These are phyloP conservation scores for Chymomyza caudatula DNA, from an alignment of 2,888 invertebrate genomes.

Conservation along the genomic window DNA sequence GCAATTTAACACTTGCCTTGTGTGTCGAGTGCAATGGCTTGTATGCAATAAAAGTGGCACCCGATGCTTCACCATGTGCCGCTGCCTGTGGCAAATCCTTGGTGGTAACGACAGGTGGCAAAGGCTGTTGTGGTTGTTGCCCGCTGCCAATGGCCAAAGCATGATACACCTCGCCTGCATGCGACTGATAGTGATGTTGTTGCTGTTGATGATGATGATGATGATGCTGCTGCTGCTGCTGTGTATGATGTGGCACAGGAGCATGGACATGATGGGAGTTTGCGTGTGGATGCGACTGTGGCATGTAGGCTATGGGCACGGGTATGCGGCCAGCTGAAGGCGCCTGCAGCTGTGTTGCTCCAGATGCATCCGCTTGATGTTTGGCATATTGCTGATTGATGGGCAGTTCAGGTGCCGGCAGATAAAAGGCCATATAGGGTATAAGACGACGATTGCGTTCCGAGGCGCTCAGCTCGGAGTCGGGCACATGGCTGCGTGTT, in stretches of 20 bases:
- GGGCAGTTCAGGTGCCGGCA: constrained; percentile 81
- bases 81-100: constrained; percentile 40
- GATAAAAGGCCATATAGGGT: constrained; percentile 90
- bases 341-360: constrained; percentile 50
- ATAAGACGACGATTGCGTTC: constrained; percentile 87
- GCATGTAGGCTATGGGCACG: constrained; percentile 73
- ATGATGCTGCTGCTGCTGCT: constrained; percentile 18
- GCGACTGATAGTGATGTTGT: constrained; percentile 59
- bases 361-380: constrained; percentile 55
- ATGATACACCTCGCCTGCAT: constrained; percentile 71
- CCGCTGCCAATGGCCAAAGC: constrained; percentile 52
- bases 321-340: constrained; percentile 62
- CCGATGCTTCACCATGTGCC: constrained; percentile 18
- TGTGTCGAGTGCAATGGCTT: constrained; percentile 58
- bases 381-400: constrained; percentile 76
- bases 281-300: constrained; percentile 44
- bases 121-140: constrained; percentile 50
- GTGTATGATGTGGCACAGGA: constrained; percentile 13
- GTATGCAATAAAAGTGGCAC: constrained; percentile 60
- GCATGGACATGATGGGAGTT: constrained; percentile 13
- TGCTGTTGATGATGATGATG: constrained; percentile 29
- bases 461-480: constrained; percentile 72
- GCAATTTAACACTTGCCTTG: constrained; percentile 55
- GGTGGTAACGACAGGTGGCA: constrained; percentile 43
- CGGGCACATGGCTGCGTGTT: constrained; percentile 43